These are phyloP conservation scores for Ormia ochracea DNA, from an alignment of 2,888 invertebrate species.

Conservation along the genomic window DNA sequence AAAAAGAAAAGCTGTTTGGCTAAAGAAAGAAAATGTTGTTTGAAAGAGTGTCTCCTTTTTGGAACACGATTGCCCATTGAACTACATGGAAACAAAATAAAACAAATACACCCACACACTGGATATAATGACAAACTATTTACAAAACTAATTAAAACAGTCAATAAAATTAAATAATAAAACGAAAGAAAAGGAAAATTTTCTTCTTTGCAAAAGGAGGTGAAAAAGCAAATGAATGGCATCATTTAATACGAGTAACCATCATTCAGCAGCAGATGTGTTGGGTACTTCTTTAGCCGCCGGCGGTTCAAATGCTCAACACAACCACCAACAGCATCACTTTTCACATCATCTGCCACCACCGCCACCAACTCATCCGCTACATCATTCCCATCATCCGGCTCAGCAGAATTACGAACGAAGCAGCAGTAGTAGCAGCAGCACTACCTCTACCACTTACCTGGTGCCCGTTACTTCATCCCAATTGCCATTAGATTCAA, in stretches of 20 bases:
- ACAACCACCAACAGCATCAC: conserved; percentile 41
- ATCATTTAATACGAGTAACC: conserved; percentile 67
- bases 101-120: background rate
- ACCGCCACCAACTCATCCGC: conserved; percentile 1
- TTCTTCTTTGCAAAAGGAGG: background rate
- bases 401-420: conserved; percentile 62
- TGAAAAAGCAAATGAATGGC: conserved; percentile 67
- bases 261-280: conserved; percentile 67
- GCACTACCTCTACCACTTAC: conserved; percentile 65
- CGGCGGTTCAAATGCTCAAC: conserved; percentile 57
- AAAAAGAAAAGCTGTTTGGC: background rate
- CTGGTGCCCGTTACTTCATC: conserved; percentile 69
- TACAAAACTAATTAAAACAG: background rate
- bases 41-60: conserved; percentile 16
- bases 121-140: background rate
- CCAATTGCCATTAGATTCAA: conserved; percentile 67
- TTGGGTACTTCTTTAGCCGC: conserved; percentile 67
- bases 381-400: conserved; percentile 41
- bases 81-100: background rate
- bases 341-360: conserved; percentile 30
- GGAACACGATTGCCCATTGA: background rate
- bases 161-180: conserved; percentile 12
- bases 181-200: background rate
- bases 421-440: conserved; percentile 57
- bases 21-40: conserved; percentile 7